Evolutionary conservation across 92 coral and sea anemone species (phyloP).

Genomic region (Heliopora coerulea): DNA sequence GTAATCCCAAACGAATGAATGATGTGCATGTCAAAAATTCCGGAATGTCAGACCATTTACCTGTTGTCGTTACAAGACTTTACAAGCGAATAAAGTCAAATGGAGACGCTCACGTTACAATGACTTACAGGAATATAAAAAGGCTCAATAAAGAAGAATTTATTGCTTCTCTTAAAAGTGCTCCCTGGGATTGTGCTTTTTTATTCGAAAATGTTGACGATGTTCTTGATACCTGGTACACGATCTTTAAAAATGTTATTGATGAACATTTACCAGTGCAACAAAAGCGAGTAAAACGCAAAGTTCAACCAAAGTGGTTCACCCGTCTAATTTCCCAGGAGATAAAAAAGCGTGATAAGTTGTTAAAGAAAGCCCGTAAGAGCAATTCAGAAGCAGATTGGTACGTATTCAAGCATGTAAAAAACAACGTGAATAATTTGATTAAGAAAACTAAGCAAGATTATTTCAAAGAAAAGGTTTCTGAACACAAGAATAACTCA

Average conservation of each 20-base stretch:
- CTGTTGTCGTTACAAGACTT: no score
- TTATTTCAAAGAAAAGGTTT: no score
- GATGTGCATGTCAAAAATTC: constrained; percentile 19
- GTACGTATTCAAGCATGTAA: constrained; percentile 29
- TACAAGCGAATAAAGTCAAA: no score
- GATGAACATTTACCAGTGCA: no score
- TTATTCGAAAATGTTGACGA: not conserved
- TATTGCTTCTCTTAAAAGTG: constrained; percentile 13
- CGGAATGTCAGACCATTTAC: not conserved
- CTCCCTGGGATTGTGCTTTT: constrained; percentile 57
- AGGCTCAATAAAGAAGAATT: constrained; percentile 40
- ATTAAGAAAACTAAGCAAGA: no score
- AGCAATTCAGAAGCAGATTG: constrained; percentile 45
- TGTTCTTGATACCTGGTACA: no score
- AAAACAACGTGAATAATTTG: constrained; percentile 42
- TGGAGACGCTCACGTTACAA: not conserved
- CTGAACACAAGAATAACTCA: no score
- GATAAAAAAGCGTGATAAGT: constrained; percentile 40
- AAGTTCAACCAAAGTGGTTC: constrained; percentile 52
- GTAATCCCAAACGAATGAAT: constrained; percentile 38
- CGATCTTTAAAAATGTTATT: no score
- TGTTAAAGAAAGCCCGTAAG: constrained; percentile 38
- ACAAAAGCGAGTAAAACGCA: no score
- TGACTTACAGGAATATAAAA: constrained; percentile 33
- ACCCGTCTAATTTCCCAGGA: constrained; percentile 28